A percentile compares a stretch with the other conserved stretches of the same genome.
phyloP scores from a whole-genome alignment of 2,113 vertebrate species.

The Takifugu bimaculatus region DNA sequence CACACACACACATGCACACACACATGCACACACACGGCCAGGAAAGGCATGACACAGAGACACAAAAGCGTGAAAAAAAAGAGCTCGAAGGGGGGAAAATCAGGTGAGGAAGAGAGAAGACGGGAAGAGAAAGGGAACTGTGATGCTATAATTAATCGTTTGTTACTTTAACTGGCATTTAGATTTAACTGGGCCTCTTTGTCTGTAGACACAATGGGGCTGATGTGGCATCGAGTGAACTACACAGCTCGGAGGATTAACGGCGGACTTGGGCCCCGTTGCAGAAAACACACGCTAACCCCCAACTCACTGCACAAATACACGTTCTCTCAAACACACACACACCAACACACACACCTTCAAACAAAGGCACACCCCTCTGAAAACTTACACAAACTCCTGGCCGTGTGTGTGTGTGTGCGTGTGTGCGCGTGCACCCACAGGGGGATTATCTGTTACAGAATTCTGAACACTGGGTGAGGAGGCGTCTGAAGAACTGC shows the following conservation, averaged over 20 bases:
- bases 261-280: slow-evolving; percentile 50
- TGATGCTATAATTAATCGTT: slow-evolving; percentile 62
- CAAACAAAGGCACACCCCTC: slow-evolving; percentile 34
- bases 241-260: slow-evolving; percentile 69
- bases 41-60: background rate
- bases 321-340: slow-evolving; percentile 36
- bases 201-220: slow-evolving; percentile 65
- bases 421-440: slow-evolving; percentile 10
- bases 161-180: slow-evolving; percentile 64
- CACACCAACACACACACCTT: slow-evolving; percentile 45
- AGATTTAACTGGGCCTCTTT: slow-evolving; percentile 63
- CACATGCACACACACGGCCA: slow-evolving; percentile 3
- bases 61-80: slow-evolving; percentile 31
- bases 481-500: slow-evolving; percentile 60
- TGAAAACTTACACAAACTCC: background rate
- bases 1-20: slow-evolving; percentile 6
- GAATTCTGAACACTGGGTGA: slow-evolving; percentile 59
- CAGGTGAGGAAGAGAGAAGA: slow-evolving; percentile 30
- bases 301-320: slow-evolving; percentile 19
- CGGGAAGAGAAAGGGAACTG: slow-evolving; percentile 11
- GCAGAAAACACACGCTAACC: slow-evolving; percentile 11
- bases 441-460: slow-evolving; percentile 58
- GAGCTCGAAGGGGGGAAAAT: background rate
- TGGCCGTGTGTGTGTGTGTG: background rate
- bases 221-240: slow-evolving; percentile 67